phyloP scores from a whole-genome alignment of 1,140 invertebrate genomes.

The Drosophila grimshawi region DNA sequence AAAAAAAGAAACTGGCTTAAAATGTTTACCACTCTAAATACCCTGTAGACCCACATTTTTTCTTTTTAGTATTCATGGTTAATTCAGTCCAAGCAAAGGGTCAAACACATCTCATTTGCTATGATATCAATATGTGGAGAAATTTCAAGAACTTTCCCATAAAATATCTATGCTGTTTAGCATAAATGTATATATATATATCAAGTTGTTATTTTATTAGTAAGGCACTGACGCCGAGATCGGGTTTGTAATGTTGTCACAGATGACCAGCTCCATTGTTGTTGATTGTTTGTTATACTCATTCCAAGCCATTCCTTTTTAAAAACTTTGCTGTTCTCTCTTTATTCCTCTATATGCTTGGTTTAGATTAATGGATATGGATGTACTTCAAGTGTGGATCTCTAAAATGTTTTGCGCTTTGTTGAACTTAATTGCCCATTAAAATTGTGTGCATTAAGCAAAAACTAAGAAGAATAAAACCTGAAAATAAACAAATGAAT shows the following conservation, averaged over 20 bases:
- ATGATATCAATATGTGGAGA: neutral
- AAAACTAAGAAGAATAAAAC: slow-evolving; percentile 15
- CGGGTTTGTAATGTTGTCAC: too few species aligned
- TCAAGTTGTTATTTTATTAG: neutral
- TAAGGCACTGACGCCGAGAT: neutral
- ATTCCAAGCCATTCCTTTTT: neutral
- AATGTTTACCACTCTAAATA: neutral
- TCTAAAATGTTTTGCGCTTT: neutral
- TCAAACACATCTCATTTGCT: neutral
- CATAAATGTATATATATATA: neutral
- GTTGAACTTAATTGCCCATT: slow-evolving; percentile 60
- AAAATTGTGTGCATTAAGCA: slow-evolving; percentile 43
- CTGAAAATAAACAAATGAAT: slow-evolving; percentile 24
- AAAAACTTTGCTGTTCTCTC: neutral
- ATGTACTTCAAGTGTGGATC: neutral
- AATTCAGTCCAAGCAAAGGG: neutral
- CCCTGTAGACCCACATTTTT: neutral
- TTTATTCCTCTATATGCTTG: neutral
- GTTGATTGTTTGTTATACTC: neutral
- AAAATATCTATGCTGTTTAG: slow-evolving; percentile 1
- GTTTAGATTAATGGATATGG: neutral
- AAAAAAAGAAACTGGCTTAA: too few species aligned
- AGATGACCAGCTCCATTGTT: neutral
- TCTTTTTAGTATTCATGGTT: too few species aligned
- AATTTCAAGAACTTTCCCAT: neutral